Percentiles rank a stretch among this genome's conserved stretches.
Conservation (phyloP, 2,888 invertebrate genomes). For the Chouioia cunea region DNA sequence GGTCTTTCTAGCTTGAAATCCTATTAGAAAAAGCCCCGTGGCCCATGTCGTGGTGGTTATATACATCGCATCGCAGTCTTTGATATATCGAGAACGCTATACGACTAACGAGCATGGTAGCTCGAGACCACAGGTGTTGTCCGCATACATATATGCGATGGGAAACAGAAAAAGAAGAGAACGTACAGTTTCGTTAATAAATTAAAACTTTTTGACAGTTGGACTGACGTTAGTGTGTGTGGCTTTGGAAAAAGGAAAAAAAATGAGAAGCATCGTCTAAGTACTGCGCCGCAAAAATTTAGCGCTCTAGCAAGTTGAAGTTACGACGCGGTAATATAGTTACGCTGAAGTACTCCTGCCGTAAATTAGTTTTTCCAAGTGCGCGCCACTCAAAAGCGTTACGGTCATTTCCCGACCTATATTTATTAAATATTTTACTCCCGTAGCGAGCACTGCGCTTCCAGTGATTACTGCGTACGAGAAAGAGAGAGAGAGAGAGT, state of each 20-base stretch:
- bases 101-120: conserved; percentile 52
- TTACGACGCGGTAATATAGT: conserved; percentile 27
- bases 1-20: conserved; percentile 62
- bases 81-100: conserved; percentile 62
- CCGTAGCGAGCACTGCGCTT: conserved; percentile 14
- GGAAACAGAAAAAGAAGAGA: conserved; percentile 37
- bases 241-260: conserved; percentile 22
- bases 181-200: conserved; percentile 39
- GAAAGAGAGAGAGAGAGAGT: background rate
- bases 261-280: conserved; percentile 29
- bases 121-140: conserved; percentile 60
- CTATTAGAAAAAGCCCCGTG: conserved; percentile 59
- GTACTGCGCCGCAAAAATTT: conserved; percentile 14
- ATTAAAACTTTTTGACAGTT: conserved; percentile 34
- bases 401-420: no score
- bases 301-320: background rate
- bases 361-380: conserved; percentile 28
- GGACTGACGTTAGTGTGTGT: background rate
- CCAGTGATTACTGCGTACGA: conserved; percentile 4
- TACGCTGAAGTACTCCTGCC: conserved; percentile 24
- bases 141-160: background rate
- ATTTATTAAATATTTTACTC: no score
- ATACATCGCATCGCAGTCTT: conserved; percentile 55
- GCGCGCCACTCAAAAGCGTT: background rate
- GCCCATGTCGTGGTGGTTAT: conserved; percentile 54